Evolutionary conservation across 2,888 invertebrate genomes (phyloP).

Genomic region (Eulithis prunata): DNA sequence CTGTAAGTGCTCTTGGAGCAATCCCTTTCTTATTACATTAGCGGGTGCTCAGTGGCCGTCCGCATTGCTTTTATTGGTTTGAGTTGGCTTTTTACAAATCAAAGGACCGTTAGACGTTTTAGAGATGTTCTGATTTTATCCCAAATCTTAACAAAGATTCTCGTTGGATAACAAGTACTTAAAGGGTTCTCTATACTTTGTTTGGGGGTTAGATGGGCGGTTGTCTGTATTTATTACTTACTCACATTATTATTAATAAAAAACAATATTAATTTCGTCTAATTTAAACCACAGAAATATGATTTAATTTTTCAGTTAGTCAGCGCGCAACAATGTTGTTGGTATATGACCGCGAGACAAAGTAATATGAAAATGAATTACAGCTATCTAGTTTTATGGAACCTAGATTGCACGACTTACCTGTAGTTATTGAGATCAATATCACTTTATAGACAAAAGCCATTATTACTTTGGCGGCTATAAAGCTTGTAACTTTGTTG

Average conservation of each 20-base stretch:
- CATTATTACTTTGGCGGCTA: not conserved
- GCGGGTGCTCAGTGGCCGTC: conserved; percentile 34
- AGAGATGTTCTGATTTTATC: not conserved
- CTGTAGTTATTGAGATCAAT: conserved; percentile 24
- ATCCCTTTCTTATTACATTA: conserved; percentile 58
- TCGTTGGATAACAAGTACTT: too few species aligned
- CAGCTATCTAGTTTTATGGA: conserved; percentile 22
- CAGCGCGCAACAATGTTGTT: conserved; percentile 13
- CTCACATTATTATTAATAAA: too few species aligned
- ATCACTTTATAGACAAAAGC: conserved; percentile 24
- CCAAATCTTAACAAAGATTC: not conserved
- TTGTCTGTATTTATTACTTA: too few species aligned
- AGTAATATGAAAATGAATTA: conserved; percentile 19
- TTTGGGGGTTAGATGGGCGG: too few species aligned
- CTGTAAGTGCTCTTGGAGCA: conserved; percentile 57
- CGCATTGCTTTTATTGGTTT: not conserved
- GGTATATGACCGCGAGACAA: not conserved
- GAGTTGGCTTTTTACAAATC: conserved; percentile 4
- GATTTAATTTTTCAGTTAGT: not conserved
- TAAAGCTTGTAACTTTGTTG: conserved; percentile 7
- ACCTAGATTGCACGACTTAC: conserved; percentile 17
- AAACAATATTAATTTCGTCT: too few species aligned
- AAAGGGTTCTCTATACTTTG: too few species aligned
- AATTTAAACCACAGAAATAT: too few species aligned
- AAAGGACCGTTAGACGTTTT: not conserved